A percentile compares a stretch with the other conserved stretches of the same genome.
phyloP scores from a whole-genome alignment of 2,113 vertebrate genomes.

The Actenoides lindsayi region DNA sequence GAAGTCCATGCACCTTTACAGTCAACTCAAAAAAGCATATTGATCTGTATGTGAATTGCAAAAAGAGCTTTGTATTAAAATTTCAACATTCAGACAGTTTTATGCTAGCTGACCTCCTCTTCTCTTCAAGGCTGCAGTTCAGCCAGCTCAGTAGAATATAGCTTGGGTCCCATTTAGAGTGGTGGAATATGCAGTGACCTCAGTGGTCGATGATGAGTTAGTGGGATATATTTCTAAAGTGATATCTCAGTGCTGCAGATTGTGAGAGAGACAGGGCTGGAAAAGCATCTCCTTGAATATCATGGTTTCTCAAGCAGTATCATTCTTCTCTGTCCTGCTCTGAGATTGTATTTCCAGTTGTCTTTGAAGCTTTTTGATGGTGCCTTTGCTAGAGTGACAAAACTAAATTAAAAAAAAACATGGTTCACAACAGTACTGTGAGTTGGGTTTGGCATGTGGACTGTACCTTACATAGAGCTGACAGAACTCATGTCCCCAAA shows the following conservation, averaged over 20 bases:
- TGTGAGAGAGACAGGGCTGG: background rate
- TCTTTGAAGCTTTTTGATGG: background rate
- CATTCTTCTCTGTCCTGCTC: background rate
- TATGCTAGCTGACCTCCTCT: background rate
- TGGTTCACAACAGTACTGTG: background rate
- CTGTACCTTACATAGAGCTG: background rate
- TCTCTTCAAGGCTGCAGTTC: background rate
- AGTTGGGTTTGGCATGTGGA: background rate
- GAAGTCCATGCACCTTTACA: background rate
- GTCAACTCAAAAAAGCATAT: background rate
- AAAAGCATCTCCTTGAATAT: background rate
- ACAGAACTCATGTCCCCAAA: background rate
- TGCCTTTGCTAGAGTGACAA: background rate
- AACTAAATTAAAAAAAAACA: background rate
- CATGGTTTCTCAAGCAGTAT: background rate
- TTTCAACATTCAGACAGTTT: background rate
- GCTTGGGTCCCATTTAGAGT: background rate
- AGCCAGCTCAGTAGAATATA: background rate
- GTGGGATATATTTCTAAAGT: background rate
- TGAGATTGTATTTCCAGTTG: background rate
- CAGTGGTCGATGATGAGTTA: background rate
- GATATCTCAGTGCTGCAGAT: background rate
- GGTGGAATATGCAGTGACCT: background rate
- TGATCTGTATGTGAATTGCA: background rate
- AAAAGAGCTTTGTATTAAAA: background rate